Evolutionary conservation across 2,113 vertebrate species (phyloP).

Genomic region (Cyprinus carpio): DNA sequence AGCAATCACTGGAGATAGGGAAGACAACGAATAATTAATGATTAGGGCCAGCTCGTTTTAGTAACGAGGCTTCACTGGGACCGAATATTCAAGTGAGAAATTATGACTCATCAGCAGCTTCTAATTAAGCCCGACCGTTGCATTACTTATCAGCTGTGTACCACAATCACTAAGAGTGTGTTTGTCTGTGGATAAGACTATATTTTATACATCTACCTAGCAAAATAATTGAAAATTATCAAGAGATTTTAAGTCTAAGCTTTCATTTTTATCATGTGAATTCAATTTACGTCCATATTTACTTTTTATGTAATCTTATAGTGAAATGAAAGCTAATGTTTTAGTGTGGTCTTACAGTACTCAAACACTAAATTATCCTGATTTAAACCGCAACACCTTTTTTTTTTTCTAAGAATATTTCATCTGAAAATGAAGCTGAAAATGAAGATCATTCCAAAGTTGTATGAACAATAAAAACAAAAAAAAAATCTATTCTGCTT

Average conservation of each 20-base stretch:
- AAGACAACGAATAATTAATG: slow-evolving; percentile 52
- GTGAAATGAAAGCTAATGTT: neutral
- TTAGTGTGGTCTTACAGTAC: neutral
- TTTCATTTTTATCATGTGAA: neutral
- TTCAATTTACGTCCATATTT: neutral
- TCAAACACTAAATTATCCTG: neutral
- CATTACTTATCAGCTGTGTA: slow-evolving; percentile 53
- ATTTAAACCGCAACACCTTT: neutral
- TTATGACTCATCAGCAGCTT: slow-evolving; percentile 51
- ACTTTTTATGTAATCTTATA: neutral
- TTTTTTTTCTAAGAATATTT: neutral
- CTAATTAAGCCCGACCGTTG: slow-evolving; percentile 30
- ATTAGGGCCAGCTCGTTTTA: slow-evolving; percentile 39
- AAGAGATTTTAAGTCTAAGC: neutral
- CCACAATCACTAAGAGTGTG: slow-evolving; percentile 33
- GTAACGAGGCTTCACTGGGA: slow-evolving; percentile 39
- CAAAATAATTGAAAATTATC: neutral
- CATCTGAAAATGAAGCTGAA: neutral
- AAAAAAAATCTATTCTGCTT: neutral
- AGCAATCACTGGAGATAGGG: slow-evolving; percentile 27
- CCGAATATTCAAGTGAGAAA: slow-evolving; percentile 50
- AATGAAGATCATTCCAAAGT: neutral
- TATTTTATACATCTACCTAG: neutral
- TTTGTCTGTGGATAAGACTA: slow-evolving; percentile 12
- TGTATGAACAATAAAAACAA: neutral